Evolutionary conservation across 2,888 invertebrate genomes (phyloP), one percentile per base, ranked within the genome.

Genomic region (Acanthosoma haemorrhoidale): DNA sequence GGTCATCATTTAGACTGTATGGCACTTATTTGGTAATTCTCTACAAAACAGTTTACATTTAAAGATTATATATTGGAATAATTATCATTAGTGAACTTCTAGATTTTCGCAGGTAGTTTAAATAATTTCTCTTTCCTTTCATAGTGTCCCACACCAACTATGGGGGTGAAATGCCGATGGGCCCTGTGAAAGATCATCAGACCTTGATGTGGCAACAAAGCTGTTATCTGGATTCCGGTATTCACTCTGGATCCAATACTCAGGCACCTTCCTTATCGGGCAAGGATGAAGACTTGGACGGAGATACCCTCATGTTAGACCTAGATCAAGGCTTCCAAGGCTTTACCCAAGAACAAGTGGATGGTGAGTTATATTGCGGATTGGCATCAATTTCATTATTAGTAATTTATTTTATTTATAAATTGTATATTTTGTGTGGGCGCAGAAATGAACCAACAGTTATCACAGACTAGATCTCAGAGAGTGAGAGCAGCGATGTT

Each of bases 401-500:
- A 13, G 4, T 1, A 6, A 9, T 1, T 15, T 21, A 38, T 29
- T 38, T 38, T n/a, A n/a, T 15, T 13, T 2, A 21, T 4, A 31
- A 11, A 60, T 4, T 31, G n/a, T 34, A 59, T 43, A n/a, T 5
- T 34, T 9, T 36, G 13, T 63, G 5, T 57, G 43, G n/a, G 15
- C 76, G 15, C 77, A 88, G 93, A 96, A 78, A 96, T 96, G 92
- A 96, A 95, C 81, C 93, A 94, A 79, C 96, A 97, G 80, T 81
- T 97, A 75, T 96, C 94, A 74, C 95, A 96, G 80, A 97, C 97
- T 0, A 90, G 98, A 68, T 94, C 96, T 0, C 96, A 97, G 79
- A 89, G 99, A 75, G 96, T 99, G 18, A 88, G 98, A 13, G 97
- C 96, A 0, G 98, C 98, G 51, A 97, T 99, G 96, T 99, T 98